These are phyloP conservation scores for Isurus oxyrinchus DNA, from an alignment of 2,113 vertebrate species.

Conservation along the genomic window DNA sequence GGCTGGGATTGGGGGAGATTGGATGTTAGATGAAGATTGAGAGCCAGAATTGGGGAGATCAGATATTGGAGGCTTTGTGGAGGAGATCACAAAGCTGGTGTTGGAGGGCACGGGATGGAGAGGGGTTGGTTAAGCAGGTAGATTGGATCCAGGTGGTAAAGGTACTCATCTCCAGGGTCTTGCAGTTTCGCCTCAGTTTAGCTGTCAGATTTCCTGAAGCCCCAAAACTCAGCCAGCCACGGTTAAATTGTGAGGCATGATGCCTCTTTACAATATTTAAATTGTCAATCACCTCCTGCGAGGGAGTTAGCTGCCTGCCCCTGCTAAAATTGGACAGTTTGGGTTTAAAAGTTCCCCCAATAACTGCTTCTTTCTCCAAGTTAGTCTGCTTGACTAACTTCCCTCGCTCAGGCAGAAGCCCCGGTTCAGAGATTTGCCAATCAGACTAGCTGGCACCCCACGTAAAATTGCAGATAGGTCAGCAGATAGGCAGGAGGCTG, in stretches of 20 bases:
- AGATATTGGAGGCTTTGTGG: neutral
- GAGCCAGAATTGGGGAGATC: neutral
- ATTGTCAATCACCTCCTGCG: too few species aligned
- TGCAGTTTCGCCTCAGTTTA: neutral
- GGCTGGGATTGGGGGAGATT: neutral
- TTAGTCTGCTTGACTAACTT: neutral
- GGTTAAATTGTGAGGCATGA: too few species aligned
- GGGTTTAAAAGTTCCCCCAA: neutral
- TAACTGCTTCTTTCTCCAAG: neutral
- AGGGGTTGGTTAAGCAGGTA: too few species aligned
- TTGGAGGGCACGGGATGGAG: too few species aligned
- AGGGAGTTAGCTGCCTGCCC: too few species aligned
- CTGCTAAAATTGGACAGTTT: too few species aligned
- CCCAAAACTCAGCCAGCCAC: neutral
- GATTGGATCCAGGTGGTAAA: too few species aligned
- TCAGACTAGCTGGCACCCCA: neutral
- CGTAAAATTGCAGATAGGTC: too few species aligned
- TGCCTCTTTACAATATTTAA: too few species aligned
- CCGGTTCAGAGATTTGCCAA: too few species aligned
- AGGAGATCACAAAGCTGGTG: too few species aligned
- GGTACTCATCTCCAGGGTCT: neutral
- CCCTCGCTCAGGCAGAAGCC: too few species aligned
- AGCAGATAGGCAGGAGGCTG: neutral
- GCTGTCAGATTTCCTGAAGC: neutral
- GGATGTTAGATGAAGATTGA: neutral